phyloP scores from a whole-genome alignment of 2,797 vertebrate genomes.

The Crypturellus tataupa region DNA sequence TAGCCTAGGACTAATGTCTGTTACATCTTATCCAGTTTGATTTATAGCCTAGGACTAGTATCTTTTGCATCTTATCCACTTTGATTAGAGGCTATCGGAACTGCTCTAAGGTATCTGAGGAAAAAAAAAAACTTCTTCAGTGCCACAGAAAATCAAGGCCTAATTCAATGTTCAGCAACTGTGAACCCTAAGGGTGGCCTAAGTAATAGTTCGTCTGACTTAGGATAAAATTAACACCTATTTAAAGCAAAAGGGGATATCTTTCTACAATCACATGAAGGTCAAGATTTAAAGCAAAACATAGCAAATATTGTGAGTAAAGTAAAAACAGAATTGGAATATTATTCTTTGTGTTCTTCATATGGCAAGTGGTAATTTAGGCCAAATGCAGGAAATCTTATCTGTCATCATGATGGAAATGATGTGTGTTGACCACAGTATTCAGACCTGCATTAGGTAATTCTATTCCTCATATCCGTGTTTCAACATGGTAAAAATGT shows the following conservation, averaged over 20 bases:
- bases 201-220: neutral
- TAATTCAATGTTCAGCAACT: neutral
- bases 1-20: neutral
- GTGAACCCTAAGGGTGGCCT: neutral
- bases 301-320: neutral
- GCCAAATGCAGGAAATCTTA: neutral
- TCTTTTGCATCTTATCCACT: accelerated
- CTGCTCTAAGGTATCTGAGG: neutral
- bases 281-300: neutral
- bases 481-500: neutral
- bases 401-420: neutral
- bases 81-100: neutral
- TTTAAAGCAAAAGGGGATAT: neutral
- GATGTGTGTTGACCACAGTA: neutral
- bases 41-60: neutral
- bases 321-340: neutral
- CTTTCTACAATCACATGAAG: neutral
- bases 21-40: neutral
- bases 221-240: neutral
- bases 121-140: neutral
- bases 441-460: neutral
- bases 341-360: neutral
- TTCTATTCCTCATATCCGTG: neutral
- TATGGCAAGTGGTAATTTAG: neutral
- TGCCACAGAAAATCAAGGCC: neutral